Evolutionary conservation across 1,140 invertebrate species (phyloP).

Genomic region (Drosophila athabasca): DNA sequence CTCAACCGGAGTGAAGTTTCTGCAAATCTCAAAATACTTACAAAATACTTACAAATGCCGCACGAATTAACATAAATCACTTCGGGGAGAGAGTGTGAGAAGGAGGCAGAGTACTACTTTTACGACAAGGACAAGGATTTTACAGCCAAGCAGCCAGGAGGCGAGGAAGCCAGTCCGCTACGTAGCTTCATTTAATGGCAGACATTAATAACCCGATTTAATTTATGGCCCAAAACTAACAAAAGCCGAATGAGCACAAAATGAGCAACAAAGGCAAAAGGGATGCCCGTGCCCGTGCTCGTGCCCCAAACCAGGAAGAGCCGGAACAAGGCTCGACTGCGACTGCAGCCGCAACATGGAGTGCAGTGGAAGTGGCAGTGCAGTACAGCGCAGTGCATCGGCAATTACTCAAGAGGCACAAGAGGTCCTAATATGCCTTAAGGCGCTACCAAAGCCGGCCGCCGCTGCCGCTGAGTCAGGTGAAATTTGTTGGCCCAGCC

Average conservation of each 20-base stretch:
- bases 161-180: constrained; percentile 9
- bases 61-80: constrained; percentile 77
- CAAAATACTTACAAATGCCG: constrained; percentile 69
- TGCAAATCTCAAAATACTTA: constrained; percentile 68
- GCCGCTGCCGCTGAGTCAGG: constrained; percentile 35
- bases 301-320: background rate
- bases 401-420: constrained; percentile 77
- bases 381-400: constrained; percentile 30
- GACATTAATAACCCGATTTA: constrained; percentile 82
- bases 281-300: background rate
- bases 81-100: constrained; percentile 20
- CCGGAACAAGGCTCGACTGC: constrained; percentile 44
- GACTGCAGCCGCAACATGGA: constrained; percentile 20
- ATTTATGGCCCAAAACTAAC: constrained; percentile 79
- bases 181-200: constrained; percentile 80
- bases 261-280: constrained; percentile 53
- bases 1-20: constrained; percentile 34
- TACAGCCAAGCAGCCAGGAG: constrained; percentile 14
- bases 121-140: constrained; percentile 19
- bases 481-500: constrained; percentile 58
- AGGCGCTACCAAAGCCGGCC: constrained; percentile 51
- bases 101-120: too few species aligned
- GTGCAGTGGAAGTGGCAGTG: background rate
- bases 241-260: constrained; percentile 65
- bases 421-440: constrained; percentile 63